Conservation (phyloP, 2,113 vertebrate species). For the Murina feae region DNA sequence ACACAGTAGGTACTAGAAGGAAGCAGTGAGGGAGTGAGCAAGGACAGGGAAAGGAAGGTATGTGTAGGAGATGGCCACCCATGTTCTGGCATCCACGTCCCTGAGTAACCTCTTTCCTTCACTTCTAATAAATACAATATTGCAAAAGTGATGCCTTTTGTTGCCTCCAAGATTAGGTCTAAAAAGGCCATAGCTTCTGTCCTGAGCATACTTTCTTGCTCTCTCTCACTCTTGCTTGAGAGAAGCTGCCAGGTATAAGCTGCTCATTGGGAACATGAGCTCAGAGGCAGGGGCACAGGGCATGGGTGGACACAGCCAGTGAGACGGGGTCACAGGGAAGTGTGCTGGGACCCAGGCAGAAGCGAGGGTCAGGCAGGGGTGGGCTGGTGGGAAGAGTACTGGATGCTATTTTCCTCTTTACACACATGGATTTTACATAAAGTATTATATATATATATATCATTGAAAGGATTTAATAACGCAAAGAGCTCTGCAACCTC, state of each 20-base stretch:
- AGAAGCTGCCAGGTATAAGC: background rate
- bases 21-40: background rate
- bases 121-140: background rate
- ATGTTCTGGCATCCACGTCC: background rate
- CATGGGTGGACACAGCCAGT: background rate
- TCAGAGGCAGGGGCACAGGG: background rate
- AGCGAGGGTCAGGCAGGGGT: background rate
- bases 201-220: background rate
- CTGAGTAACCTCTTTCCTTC: background rate
- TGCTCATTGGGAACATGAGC: background rate
- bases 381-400: background rate
- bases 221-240: background rate
- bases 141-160: no score
- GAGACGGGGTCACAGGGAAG: background rate
- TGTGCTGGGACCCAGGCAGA: background rate
- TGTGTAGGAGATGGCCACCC: background rate
- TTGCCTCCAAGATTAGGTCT: background rate
- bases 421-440: background rate
- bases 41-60: background rate
- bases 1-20: background rate
- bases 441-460: background rate
- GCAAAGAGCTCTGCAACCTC: background rate
- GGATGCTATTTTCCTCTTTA: background rate
- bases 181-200: background rate
- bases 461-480: background rate